phyloP scores from a whole-genome alignment of 2,797 vertebrate species.

The Crypturellus tataupa region DNA sequence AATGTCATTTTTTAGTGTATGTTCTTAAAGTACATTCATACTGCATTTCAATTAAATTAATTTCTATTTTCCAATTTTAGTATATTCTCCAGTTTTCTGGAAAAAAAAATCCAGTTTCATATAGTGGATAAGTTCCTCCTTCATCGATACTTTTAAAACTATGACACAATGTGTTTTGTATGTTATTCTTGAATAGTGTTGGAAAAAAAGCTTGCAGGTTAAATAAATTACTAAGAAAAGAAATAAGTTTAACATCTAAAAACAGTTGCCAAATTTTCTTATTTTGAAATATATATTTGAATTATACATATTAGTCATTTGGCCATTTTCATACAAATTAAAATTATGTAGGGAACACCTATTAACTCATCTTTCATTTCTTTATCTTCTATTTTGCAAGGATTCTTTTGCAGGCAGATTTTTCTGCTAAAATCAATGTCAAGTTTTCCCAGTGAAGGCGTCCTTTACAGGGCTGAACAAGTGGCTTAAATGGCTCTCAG shows the following conservation, averaged over 20 bases:
- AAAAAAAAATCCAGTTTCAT: not conserved
- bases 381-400: not conserved
- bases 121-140: not conserved
- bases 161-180: conserved; percentile 1
- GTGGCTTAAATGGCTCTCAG: not conserved
- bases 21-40: not conserved
- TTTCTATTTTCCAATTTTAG: not conserved
- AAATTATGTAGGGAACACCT: not conserved
- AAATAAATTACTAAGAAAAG: conserved; percentile 23
- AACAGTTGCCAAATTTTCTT: not conserved
- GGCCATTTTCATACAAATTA: not conserved
- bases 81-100: not conserved
- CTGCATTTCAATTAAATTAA: not conserved
- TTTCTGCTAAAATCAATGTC: not conserved
- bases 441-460: not conserved
- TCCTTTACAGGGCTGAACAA: not conserved
- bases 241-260: not conserved
- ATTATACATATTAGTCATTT: not conserved
- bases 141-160: not conserved
- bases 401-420: not conserved
- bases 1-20: rapidly evolving
- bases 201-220: not conserved
- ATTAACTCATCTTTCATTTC: not conserved
- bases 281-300: not conserved
- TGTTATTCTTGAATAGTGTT: not conserved